These are phyloP conservation scores for Drosophila sordidapex DNA, from an alignment of 2,888 invertebrate genomes.

Conservation along the genomic window DNA sequence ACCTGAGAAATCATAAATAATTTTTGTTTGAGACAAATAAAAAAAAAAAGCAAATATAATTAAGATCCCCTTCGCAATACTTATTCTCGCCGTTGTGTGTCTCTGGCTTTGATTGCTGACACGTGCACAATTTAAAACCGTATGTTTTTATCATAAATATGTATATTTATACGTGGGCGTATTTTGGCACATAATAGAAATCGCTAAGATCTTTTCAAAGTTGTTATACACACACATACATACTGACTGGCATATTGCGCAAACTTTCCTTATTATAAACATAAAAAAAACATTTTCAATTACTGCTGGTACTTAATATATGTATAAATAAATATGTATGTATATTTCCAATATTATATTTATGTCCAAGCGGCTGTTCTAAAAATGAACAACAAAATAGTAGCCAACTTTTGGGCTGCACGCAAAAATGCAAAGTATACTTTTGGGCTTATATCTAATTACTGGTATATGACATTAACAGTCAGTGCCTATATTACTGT, in stretches of 20 bases:
- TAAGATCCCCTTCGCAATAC: background rate
- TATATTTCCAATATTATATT: background rate
- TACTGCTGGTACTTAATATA: background rate
- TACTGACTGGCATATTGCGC: background rate
- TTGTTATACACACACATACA: background rate
- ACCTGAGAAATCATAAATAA: background rate
- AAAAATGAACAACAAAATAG: background rate
- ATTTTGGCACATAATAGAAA: background rate
- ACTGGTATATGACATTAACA: background rate
- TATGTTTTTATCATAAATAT: background rate
- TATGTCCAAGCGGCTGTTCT: background rate
- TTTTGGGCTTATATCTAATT: background rate
- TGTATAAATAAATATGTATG: background rate
- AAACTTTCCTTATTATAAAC: background rate
- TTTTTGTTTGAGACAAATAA: background rate
- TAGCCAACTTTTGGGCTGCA: slow-evolving; percentile 15
- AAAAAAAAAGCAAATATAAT: background rate
- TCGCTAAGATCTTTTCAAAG: background rate
- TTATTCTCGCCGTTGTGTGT: background rate
- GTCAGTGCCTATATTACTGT: background rate
- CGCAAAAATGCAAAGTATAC: background rate
- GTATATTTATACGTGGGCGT: background rate
- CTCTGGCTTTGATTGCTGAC: background rate
- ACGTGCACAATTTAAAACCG: background rate
- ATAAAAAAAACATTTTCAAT: background rate